These are phyloP conservation scores for Lepetodrilus schrolli DNA, from an alignment of 2,888 invertebrate species.

Conservation along the genomic window DNA sequence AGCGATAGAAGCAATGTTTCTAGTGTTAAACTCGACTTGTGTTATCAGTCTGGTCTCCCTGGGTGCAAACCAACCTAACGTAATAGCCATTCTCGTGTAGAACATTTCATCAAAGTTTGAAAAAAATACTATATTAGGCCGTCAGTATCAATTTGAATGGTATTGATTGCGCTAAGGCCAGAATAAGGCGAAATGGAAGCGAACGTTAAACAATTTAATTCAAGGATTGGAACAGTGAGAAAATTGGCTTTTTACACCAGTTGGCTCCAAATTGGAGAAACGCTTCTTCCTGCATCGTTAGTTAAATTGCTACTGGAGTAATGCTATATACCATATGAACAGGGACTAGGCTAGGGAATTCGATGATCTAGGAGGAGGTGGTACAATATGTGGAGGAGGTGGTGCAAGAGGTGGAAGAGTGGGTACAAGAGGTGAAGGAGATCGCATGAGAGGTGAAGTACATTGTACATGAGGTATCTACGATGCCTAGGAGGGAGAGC, in stretches of 20 bases:
- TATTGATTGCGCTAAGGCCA: constrained; percentile 1
- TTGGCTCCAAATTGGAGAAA: constrained; percentile 17
- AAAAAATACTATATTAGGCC: neutral
- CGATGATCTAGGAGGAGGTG: neutral
- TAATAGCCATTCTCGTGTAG: neutral
- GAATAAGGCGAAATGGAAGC: neutral
- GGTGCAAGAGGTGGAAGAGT: neutral
- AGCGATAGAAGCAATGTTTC: neutral
- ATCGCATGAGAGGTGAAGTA: neutral
- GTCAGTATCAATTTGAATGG: constrained; percentile 12
- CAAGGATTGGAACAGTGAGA: constrained; percentile 2
- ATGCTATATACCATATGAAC: constrained; percentile 3
- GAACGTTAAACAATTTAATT: constrained; percentile 21
- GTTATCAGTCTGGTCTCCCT: neutral
- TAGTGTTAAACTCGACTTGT: neutral
- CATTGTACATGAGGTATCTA: neutral
- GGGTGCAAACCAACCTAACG: neutral
- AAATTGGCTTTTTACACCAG: constrained; percentile 26
- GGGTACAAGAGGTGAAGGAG: neutral
- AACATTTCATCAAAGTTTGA: constrained; percentile 10
- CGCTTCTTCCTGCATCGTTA: constrained; percentile 9
- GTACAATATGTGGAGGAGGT: neutral
- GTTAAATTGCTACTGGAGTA: constrained; percentile 9
- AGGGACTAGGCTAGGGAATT: neutral
- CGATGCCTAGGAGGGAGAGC: neutral